Evolutionary conservation across 2,113 vertebrate genomes (phyloP).

Genomic region (Jaculus jaculus): DNA sequence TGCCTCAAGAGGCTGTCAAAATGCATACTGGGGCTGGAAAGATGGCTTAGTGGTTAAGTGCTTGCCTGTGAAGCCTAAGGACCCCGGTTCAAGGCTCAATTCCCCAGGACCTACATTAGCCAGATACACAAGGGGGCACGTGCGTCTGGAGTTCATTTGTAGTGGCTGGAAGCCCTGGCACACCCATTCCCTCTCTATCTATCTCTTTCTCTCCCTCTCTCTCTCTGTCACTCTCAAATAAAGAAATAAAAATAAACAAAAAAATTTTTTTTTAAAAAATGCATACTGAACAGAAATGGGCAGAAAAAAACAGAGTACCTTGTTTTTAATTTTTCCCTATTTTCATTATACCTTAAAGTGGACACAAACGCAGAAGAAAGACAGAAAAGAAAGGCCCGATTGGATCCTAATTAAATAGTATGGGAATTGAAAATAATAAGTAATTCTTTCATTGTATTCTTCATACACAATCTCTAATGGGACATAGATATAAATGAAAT

Average conservation of each 20-base stretch:
- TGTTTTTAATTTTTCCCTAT: not conserved
- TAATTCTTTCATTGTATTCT: constrained; percentile 8
- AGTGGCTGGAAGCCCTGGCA: too few species aligned
- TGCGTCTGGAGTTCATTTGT: too few species aligned
- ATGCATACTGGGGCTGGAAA: not conserved
- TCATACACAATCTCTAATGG: not conserved
- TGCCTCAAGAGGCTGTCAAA: not conserved
- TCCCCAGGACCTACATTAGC: too few species aligned
- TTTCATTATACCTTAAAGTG: not conserved
- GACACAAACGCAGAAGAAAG: not conserved
- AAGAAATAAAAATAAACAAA: too few species aligned
- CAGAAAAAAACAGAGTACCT: constrained; percentile 20
- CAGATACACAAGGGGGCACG: too few species aligned
- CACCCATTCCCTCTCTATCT: too few species aligned
- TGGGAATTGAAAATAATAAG: not conserved
- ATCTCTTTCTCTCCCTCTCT: too few species aligned
- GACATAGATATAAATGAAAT: constrained; percentile 46
- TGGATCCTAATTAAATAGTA: not conserved
- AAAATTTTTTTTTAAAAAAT: too few species aligned
- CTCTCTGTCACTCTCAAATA: too few species aligned
- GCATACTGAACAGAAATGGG: not conserved
- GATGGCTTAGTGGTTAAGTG: too few species aligned
- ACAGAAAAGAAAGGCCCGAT: not conserved
- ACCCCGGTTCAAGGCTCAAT: too few species aligned
- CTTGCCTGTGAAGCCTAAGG: too few species aligned